Evolutionary conservation across 2,113 vertebrate species (phyloP).

Genomic region (Labeo catla): DNA sequence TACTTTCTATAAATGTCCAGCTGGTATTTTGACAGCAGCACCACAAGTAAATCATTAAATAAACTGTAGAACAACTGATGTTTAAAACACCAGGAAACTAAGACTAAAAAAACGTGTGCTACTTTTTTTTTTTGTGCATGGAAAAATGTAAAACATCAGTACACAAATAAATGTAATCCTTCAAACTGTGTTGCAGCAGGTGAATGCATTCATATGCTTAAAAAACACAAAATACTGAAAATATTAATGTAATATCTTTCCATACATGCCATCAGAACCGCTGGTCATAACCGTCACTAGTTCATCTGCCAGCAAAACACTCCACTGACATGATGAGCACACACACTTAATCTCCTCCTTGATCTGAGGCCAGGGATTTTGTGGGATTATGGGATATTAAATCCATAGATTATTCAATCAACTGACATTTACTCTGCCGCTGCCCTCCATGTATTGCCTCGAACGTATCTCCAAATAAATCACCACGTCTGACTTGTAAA

Average conservation of each 20-base stretch:
- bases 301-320: conserved; percentile 26
- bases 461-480: background rate
- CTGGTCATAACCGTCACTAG: background rate
- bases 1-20: no score
- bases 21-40: no score
- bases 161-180: background rate
- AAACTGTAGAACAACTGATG: no score
- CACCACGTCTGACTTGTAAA: background rate
- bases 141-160: background rate
- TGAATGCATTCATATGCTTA: background rate
- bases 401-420: conserved; percentile 81
- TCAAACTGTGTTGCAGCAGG: background rate
- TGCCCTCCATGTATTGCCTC: conserved; percentile 1
- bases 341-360: conserved; percentile 66
- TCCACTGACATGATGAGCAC: conserved; percentile 59
- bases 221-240: background rate
- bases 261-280: background rate
- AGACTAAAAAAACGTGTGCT: background rate
- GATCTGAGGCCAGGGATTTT: conserved; percentile 70
- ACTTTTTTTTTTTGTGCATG: background rate
- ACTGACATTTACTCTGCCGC: conserved; percentile 65
- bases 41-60: background rate
- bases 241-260: background rate
- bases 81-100: background rate
- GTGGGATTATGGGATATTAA: conserved; percentile 78